Evolutionary conservation across 2,888 invertebrate species (phyloP), one percentile per base, ranked within the genome.

Genomic region (Cheilosia grossa): DNA sequence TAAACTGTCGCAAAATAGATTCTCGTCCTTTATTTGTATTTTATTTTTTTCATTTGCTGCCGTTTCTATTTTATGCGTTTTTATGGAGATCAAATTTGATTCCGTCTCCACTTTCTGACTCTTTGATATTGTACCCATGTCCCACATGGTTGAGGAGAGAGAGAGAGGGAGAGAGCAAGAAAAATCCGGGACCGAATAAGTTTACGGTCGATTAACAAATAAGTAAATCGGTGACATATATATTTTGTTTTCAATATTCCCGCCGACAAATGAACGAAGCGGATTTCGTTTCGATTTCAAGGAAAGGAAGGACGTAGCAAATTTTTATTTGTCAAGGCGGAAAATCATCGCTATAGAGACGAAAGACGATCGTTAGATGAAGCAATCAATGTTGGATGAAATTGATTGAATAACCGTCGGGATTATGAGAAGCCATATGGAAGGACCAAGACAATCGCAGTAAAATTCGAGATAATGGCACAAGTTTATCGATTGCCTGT

Each of bases 141-240:
- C 24, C 24, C 24, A 24, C 24, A 79, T 64, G 79, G 51, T 47
- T 33, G 53, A 24, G 47, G 19, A 69, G 44, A 27, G 6, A 27
- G 1, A 27, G 67, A 53, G 61, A 47, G 33, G 49, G n/a, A n/a
- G n/a, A n/a, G n/a, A n/a, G n/a, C n/a, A n/a, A 47, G 30, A 63
- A 30, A 77, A 58, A n/a, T n/a, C n/a, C n/a, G n/a, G 81, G 72
- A 77, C 67, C 66, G 72, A 85, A 85, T 75, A 67, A 72, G 24
- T 72, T 81, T 85, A 85, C 85, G 85, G 56, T 81, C 85, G 85
- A 85, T 85, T 85, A 85, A 72, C 70, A 85, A 85, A 81, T 85
- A 85, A 85, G 85, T 77, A 85, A 85, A 85, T 81, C 85, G 81
- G 70, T 70, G 54, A 77, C 7, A 42, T 47, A 70, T 69, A 70